Conservation (phyloP, 2,888 invertebrate genomes). For the Aphrophora alni region DNA sequence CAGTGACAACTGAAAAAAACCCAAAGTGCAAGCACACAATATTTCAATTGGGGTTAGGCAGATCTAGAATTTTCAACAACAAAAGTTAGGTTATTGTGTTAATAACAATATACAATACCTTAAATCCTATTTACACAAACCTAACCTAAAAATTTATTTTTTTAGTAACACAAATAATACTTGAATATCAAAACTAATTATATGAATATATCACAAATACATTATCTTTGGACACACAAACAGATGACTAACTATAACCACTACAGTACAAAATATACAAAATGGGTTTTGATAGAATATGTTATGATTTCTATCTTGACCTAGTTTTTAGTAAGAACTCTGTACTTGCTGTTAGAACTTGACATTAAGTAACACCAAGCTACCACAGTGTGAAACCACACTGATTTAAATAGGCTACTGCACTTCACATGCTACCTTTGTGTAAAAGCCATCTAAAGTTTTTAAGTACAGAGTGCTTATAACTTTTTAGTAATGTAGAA, state of each 20-base stretch:
- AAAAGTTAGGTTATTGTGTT: background rate
- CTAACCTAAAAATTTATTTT: background rate
- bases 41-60: no score
- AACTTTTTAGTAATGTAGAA: no score
- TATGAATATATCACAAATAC: background rate
- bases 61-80: no score
- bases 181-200: background rate
- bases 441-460: no score
- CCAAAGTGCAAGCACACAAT: no score
- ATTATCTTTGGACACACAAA: background rate
- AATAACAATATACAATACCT: background rate
- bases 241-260: background rate
- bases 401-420: no score
- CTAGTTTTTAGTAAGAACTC: background rate
- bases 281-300: background rate
- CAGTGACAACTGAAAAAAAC: no score
- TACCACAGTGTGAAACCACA: no score
- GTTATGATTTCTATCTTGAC: background rate
- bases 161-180: background rate
- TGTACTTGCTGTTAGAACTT: no score
- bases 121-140: background rate
- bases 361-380: no score
- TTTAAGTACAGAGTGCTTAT: no score
- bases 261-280: background rate
- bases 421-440: no score